Percentiles rank a stretch among this genome's conserved stretches.
Conservation (phyloP, 1,140 invertebrate genomes). For the Pissodes strobi region DNA sequence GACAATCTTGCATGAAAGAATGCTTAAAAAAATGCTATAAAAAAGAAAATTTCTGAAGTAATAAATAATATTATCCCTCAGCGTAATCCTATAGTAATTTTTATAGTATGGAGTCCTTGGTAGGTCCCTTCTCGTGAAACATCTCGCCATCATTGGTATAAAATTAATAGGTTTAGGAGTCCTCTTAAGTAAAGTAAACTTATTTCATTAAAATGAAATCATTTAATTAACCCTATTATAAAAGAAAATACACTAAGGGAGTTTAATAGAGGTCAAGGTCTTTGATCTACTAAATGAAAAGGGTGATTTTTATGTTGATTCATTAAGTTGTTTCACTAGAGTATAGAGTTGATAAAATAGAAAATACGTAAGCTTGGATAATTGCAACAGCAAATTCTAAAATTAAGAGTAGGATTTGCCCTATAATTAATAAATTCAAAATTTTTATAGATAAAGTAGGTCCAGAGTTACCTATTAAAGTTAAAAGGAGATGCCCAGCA, state of each 20-base stretch:
- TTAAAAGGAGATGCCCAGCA: slow-evolving; percentile 66
- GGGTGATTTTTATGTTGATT: slow-evolving; percentile 60
- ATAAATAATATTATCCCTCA: slow-evolving; percentile 66
- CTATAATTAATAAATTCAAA: slow-evolving; percentile 55
- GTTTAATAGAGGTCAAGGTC: slow-evolving; percentile 60
- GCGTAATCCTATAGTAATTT: slow-evolving; percentile 59
- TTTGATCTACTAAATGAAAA: slow-evolving; percentile 62
- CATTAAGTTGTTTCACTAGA: slow-evolving; percentile 57
- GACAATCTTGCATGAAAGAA: too few relatives aligned
- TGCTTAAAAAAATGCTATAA: too few relatives aligned
- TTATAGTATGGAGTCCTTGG: slow-evolving; percentile 56
- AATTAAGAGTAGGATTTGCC: slow-evolving; percentile 60
- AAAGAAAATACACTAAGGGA: too few relatives aligned
- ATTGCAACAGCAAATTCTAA: slow-evolving; percentile 46
- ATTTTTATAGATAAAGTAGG: slow-evolving; percentile 47
- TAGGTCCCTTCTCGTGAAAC: too few relatives aligned
- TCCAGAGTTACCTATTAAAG: slow-evolving; percentile 59
- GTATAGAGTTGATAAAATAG: slow-evolving; percentile 50
- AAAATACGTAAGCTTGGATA: slow-evolving; percentile 51
- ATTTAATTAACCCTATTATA: slow-evolving; percentile 59
- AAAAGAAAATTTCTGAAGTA: too few relatives aligned
- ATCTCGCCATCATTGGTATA: slow-evolving; percentile 70
- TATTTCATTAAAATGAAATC: slow-evolving; percentile 61
- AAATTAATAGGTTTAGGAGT: slow-evolving; percentile 57
- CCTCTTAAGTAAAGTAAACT: slow-evolving; percentile 56